Conservation (phyloP, 2,113 vertebrate genomes). For the Campylomormyrus tamandua region DNA sequence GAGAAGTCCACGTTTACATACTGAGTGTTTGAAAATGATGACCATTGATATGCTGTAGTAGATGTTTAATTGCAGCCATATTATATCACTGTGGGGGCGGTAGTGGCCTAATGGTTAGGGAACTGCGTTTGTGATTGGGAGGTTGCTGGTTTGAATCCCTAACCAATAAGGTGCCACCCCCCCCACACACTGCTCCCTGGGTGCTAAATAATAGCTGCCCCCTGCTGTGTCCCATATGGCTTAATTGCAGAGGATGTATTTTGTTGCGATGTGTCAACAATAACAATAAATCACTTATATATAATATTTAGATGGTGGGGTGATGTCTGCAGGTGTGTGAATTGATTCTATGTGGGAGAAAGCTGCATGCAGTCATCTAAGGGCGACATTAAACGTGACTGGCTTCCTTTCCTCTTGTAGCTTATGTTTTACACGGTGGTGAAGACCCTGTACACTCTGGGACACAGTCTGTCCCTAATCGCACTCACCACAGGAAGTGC, state of each 20-base stretch:
- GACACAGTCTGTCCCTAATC: slow-evolving; percentile 78
- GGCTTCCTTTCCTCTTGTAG: slow-evolving; percentile 49
- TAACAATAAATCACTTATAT: not conserved
- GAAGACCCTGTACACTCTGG: slow-evolving; percentile 79
- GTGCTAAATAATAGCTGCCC: too few species aligned
- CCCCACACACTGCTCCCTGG: too few species aligned
- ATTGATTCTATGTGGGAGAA: not conserved
- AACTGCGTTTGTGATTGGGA: not conserved
- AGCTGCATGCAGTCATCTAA: not conserved
- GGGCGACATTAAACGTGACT: not conserved
- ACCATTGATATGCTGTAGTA: not conserved
- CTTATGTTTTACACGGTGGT: slow-evolving; percentile 75
- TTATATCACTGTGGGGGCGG: not conserved
- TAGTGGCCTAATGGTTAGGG: not conserved
- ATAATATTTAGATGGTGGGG: not conserved
- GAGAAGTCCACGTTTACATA: not conserved
- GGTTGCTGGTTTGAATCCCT: not conserved
- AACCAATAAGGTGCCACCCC: too few species aligned
- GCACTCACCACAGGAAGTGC: slow-evolving; percentile 77
- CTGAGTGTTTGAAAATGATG: not conserved
- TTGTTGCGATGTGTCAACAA: not conserved
- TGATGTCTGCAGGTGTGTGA: not conserved
- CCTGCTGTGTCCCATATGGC: not conserved
- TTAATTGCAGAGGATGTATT: not conserved
- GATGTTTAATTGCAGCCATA: not conserved